Conservation (phyloP, 1,140 invertebrate genomes). For the Anastatus disparis region DNA sequence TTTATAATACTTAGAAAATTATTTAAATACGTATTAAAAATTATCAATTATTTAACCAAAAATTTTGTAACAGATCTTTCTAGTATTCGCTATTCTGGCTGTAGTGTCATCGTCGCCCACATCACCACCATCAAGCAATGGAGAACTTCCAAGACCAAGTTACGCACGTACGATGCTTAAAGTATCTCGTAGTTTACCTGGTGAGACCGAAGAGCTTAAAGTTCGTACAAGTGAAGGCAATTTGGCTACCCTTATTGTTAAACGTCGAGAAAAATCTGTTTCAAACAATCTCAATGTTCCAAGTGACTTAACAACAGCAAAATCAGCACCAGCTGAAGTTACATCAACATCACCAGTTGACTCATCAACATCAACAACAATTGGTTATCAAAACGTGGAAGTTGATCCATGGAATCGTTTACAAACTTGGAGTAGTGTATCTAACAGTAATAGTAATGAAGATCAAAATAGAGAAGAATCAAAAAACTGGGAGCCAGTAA, state of each 20-base stretch:
- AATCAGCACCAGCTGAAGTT: not conserved
- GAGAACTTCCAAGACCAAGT: slow-evolving; percentile 62
- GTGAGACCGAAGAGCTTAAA: slow-evolving; percentile 78
- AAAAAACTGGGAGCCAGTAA: slow-evolving; percentile 16
- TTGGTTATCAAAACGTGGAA: slow-evolving; percentile 25
- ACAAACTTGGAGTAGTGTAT: slow-evolving; percentile 17
- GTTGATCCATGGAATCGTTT: slow-evolving; percentile 29
- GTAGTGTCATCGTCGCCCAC: slow-evolving; percentile 1
- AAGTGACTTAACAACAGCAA: not conserved
- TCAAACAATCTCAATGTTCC: not conserved
- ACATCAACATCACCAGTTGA: not conserved
- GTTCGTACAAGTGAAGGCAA: slow-evolving; percentile 79
- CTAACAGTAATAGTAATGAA: not conserved
- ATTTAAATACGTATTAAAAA: too few species aligned
- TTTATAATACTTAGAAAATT: too few species aligned
- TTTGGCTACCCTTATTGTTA: slow-evolving; percentile 80
- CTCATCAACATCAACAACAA: not conserved
- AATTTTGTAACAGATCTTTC: slow-evolving; percentile 46
- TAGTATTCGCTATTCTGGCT: slow-evolving; percentile 34
- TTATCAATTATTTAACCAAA: too few species aligned
- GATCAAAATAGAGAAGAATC: not conserved
- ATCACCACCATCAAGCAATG: not conserved
- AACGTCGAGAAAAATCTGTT: slow-evolving; percentile 70
- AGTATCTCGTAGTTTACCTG: slow-evolving; percentile 79
- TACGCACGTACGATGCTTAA: slow-evolving; percentile 79